phyloP scores from a whole-genome alignment of 2,888 invertebrate genomes.

The Caenorhabditis angaria region DNA sequence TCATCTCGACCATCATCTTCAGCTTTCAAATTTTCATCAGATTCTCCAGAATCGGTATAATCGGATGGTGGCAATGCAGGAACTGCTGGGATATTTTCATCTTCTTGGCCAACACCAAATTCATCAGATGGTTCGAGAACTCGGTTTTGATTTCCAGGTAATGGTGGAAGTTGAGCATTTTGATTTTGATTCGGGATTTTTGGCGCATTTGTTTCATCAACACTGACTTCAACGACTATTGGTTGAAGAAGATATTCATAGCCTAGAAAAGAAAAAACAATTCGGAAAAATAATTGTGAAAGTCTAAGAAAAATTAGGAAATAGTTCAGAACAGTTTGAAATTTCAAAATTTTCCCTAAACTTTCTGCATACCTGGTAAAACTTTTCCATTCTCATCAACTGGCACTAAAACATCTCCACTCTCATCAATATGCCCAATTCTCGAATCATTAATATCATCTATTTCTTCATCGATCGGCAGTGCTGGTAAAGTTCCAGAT shows the following conservation, averaged over 20 bases:
- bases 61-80: background rate
- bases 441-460: slow-evolving; percentile 27
- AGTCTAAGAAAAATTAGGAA: no score
- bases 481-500: slow-evolving; percentile 19
- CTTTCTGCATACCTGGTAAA: slow-evolving; percentile 11
- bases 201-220: background rate
- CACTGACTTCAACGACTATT: background rate
- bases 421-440: slow-evolving; percentile 23
- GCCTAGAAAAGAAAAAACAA: background rate
- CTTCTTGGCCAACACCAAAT: no score
- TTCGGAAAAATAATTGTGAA: no score
- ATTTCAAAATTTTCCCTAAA: no score
- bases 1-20: no score
- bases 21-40: no score
- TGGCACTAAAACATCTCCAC: slow-evolving; percentile 23
- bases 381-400: slow-evolving; percentile 29
- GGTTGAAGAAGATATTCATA: background rate
- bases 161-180: background rate
- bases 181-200: background rate
- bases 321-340: no score
- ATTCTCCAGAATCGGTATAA: background rate
- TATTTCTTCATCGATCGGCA: slow-evolving; percentile 31
- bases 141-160: no score
- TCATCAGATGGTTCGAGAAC: no score
- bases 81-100: background rate